Conservation (phyloP, 2,888 invertebrate species). For the Papilio elwesi region DNA sequence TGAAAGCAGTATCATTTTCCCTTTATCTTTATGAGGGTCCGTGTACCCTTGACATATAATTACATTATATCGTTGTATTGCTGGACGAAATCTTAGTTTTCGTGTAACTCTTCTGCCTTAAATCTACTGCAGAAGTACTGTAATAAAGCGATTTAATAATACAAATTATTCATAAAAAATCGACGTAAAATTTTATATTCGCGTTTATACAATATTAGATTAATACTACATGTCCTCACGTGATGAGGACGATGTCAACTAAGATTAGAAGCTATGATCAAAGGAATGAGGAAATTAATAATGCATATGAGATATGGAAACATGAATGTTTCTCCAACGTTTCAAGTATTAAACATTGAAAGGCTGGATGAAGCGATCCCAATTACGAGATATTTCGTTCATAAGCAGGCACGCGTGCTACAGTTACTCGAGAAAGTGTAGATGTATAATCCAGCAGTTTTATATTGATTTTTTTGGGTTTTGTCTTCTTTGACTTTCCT, state of each 20-base stretch:
- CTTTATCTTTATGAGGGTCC: conserved; percentile 37
- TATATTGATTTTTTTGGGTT: no score
- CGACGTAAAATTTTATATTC: neutral
- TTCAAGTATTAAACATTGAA: neutral
- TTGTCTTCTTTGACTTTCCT: no score
- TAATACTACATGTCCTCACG: neutral
- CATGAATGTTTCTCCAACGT: neutral
- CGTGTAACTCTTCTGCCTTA: conserved; percentile 5
- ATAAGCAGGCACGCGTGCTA: neutral
- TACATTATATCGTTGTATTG: conserved; percentile 18
- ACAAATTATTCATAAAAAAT: no score
- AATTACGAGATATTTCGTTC: neutral
- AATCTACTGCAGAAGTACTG: neutral
- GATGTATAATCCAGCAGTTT: no score
- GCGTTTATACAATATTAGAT: neutral
- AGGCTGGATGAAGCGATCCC: neutral
- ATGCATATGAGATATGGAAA: conserved; percentile 7
- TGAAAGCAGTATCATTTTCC: conserved; percentile 23
- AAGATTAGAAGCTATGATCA: conserved; percentile 13
- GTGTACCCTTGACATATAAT: conserved; percentile 31
- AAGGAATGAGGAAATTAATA: conserved; percentile 15
- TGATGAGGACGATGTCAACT: neutral
- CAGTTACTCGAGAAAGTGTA: neutral
- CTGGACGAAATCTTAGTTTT: conserved; percentile 15
- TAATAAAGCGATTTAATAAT: neutral